A percentile compares a stretch with the other conserved stretches of the same genome.
These are phyloP conservation scores for Caenorhabditis imperialis DNA, from an alignment of 2,888 invertebrate species.

Conservation along the genomic window DNA sequence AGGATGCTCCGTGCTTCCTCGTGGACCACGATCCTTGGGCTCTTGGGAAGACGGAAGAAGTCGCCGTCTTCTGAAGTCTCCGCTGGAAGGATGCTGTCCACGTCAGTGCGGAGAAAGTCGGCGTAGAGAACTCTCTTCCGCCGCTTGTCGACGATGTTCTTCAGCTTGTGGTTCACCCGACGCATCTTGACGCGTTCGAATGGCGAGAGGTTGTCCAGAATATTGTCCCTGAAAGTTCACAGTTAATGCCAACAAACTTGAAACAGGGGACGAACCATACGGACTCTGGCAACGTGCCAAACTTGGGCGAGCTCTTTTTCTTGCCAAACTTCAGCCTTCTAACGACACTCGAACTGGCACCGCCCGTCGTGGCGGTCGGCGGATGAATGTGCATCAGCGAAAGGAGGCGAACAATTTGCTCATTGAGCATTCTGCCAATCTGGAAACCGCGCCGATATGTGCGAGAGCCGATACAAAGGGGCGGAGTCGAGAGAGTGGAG, in stretches of 20 bases:
- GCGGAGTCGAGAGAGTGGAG: no score
- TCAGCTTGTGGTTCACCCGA: constrained; percentile 53
- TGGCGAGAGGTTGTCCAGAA: constrained; percentile 58
- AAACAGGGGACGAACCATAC: constrained; percentile 35
- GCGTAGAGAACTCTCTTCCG: constrained; percentile 51
- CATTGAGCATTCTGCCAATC: constrained; percentile 54
- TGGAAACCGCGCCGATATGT: constrained; percentile 25
- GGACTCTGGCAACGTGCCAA: constrained; percentile 45
- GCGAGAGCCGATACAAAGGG: constrained; percentile 39
- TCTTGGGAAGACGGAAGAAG: constrained; percentile 56
- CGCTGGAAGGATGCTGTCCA: constrained; percentile 50
- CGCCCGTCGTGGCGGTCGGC: constrained; percentile 17
- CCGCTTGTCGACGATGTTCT: constrained; percentile 52
- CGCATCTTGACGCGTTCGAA: constrained; percentile 58
- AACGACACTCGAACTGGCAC: constrained; percentile 14
- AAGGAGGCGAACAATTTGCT: constrained; percentile 49
- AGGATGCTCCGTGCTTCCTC: constrained; percentile 54
- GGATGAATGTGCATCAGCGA: constrained; percentile 54
- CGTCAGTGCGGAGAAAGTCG: constrained; percentile 59
- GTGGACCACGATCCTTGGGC: constrained; percentile 47
- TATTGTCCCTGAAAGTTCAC: constrained; percentile 48
- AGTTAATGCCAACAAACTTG: no score
- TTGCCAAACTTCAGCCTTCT: constrained; percentile 45
- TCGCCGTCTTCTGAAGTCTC: constrained; percentile 50
- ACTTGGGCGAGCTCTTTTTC: constrained; percentile 42